Conservation (phyloP, 2,888 invertebrate species). For the Conomelus anceps region DNA sequence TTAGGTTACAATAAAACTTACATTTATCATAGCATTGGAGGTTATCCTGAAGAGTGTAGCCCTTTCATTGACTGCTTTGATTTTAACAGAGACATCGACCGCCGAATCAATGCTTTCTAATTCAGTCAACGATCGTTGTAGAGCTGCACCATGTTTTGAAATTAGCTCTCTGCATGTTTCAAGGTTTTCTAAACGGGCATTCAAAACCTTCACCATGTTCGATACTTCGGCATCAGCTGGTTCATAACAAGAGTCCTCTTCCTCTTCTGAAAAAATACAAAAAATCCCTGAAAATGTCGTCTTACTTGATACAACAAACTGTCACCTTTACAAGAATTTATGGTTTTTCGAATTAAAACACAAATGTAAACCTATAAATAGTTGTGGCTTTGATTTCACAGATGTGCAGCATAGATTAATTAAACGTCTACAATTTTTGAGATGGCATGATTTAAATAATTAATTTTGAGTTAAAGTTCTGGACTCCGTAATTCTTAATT, state of each 20-base stretch:
- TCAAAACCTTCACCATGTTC: constrained; percentile 52
- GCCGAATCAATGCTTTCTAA: constrained; percentile 58
- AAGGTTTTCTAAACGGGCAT: constrained; percentile 77
- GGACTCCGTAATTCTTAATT: too few species aligned
- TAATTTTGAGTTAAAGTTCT: too few species aligned
- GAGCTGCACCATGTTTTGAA: constrained; percentile 74
- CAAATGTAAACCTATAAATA: too few species aligned
- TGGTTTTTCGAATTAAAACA: too few species aligned
- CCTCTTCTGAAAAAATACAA: constrained; percentile 49
- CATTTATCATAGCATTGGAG: constrained; percentile 95
- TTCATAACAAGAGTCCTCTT: constrained; percentile 69
- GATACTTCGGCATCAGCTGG: constrained; percentile 48
- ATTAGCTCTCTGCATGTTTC: constrained; percentile 89
- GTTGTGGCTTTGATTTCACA: too few species aligned
- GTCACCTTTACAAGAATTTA: too few species aligned
- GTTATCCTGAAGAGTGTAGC: constrained; percentile 94
- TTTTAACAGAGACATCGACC: constrained; percentile 61
- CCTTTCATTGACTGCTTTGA: constrained; percentile 85
- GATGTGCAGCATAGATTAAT: too few species aligned
- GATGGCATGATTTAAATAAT: too few species aligned
- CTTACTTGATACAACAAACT: too few species aligned
- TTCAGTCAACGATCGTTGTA: constrained; percentile 74
- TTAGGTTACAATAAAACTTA: constrained; percentile 43
- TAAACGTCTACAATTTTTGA: too few species aligned
- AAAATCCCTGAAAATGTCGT: neutral